Evolutionary conservation across 2,797 vertebrate genomes (phyloP).

Genomic region (Pitangus sulphuratus): DNA sequence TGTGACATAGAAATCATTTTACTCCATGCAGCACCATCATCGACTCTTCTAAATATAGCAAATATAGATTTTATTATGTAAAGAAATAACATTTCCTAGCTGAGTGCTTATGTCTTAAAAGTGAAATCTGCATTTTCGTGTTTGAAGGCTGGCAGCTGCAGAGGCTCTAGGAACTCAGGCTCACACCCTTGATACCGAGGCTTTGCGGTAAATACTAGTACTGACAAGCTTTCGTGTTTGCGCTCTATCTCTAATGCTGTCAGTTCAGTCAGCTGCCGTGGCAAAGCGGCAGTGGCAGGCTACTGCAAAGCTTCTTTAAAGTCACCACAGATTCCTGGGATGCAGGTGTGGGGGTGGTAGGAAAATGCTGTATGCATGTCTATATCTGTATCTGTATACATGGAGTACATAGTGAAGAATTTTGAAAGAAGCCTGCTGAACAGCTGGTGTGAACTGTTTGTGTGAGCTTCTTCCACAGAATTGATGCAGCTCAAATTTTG

Average conservation of each 20-base stretch:
- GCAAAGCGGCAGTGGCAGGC: not conserved
- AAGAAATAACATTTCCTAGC: constrained; percentile 22
- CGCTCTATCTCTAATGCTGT: not conserved
- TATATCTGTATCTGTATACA: not conserved
- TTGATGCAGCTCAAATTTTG: not conserved
- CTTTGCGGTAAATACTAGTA: constrained; percentile 32
- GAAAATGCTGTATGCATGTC: not conserved
- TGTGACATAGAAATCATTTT: not conserved
- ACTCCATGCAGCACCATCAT: not conserved
- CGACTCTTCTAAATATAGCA: constrained; percentile 29
- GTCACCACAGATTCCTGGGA: not conserved
- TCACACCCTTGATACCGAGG: not conserved
- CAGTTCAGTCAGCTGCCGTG: not conserved
- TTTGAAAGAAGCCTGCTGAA: not conserved
- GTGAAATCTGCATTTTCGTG: constrained; percentile 1
- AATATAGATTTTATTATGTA: constrained; percentile 31
- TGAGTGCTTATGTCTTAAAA: constrained; percentile 23
- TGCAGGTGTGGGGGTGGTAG: not conserved
- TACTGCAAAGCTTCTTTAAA: constrained; percentile 13
- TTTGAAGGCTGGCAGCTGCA: constrained; percentile 36
- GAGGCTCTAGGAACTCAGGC: constrained; percentile 6
- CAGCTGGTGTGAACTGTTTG: not conserved
- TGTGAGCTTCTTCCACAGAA: not conserved
- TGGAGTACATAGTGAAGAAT: not conserved
- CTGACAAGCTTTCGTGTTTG: constrained; percentile 21